Conservation (phyloP, 2,113 vertebrate genomes). For the Maccullochella peelii region DNA sequence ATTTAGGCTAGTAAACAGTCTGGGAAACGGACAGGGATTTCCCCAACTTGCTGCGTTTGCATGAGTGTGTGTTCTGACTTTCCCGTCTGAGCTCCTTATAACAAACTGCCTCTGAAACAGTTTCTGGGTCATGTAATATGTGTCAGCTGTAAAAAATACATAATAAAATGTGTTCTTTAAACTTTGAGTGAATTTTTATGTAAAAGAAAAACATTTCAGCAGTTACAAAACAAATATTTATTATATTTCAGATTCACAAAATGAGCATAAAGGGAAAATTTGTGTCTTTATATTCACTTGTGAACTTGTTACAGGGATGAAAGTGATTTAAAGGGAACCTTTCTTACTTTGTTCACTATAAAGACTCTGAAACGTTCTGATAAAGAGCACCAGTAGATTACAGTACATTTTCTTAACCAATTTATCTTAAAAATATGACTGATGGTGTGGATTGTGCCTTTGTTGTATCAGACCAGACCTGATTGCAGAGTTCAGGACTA, state of each 20-base stretch:
- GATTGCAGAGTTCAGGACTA: background rate
- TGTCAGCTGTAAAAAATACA: too few relatives aligned
- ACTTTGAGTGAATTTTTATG: background rate
- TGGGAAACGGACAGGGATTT: conserved; percentile 51
- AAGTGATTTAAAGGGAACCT: too few relatives aligned
- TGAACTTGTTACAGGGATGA: too few relatives aligned
- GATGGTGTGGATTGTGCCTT: background rate
- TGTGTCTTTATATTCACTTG: too few relatives aligned
- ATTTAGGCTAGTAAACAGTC: conserved; percentile 37
- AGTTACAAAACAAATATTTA: background rate
- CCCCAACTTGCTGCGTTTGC: background rate
- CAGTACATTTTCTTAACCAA: background rate
- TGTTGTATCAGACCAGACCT: background rate
- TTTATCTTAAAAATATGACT: background rate
- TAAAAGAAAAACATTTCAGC: background rate
- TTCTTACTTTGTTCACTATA: too few relatives aligned
- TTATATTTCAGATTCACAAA: background rate
- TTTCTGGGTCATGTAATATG: background rate
- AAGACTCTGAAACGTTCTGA: too few relatives aligned
- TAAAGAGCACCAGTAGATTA: too few relatives aligned
- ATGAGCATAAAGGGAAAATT: background rate
- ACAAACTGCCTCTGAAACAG: too few relatives aligned
- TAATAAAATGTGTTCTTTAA: background rate
- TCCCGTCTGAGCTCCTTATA: too few relatives aligned
- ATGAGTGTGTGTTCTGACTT: background rate